phyloP scores from a whole-genome alignment of 2,797 vertebrate genomes.

The Hylomyscus alleni region DNA sequence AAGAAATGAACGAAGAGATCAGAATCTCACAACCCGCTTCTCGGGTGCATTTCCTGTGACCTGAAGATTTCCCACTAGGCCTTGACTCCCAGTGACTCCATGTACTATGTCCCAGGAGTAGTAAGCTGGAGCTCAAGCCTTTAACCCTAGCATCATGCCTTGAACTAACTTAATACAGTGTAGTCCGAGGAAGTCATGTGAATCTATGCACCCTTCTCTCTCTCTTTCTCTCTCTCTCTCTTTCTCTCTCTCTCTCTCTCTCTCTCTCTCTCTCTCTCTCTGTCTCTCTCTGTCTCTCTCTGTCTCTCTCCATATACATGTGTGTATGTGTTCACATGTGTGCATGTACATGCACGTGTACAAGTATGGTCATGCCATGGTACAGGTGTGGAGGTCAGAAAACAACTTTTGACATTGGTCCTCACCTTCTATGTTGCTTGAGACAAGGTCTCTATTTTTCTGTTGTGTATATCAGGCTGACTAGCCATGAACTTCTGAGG shows the following conservation, averaged over 20 bases:
- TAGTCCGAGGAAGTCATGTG: constrained; percentile 41
- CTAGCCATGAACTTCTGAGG: neutral
- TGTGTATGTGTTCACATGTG: neutral
- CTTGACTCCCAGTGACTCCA: neutral
- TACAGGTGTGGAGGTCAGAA: neutral
- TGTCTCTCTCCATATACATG: neutral
- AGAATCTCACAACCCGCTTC: neutral
- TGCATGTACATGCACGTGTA: neutral
- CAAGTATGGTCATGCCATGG: neutral
- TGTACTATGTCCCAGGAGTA: neutral
- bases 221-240: too few relatives aligned
- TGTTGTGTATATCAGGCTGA: neutral
- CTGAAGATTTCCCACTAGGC: neutral
- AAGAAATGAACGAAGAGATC: neutral
- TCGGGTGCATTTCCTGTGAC: neutral
- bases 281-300: neutral
- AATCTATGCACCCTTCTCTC: constrained; percentile 70
- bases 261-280: constrained; percentile 21
- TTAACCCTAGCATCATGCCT: neutral
- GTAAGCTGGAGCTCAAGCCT: neutral
- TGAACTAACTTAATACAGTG: constrained; percentile 40
- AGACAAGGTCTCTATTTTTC: neutral
- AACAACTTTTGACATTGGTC: too few relatives aligned
- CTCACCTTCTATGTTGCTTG: neutral
- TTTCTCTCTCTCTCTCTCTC: neutral